Evolutionary conservation across 1,140 invertebrate species (phyloP), one percentile per base, ranked within the genome.

Genomic region (Temnothorax longispinosus): DNA sequence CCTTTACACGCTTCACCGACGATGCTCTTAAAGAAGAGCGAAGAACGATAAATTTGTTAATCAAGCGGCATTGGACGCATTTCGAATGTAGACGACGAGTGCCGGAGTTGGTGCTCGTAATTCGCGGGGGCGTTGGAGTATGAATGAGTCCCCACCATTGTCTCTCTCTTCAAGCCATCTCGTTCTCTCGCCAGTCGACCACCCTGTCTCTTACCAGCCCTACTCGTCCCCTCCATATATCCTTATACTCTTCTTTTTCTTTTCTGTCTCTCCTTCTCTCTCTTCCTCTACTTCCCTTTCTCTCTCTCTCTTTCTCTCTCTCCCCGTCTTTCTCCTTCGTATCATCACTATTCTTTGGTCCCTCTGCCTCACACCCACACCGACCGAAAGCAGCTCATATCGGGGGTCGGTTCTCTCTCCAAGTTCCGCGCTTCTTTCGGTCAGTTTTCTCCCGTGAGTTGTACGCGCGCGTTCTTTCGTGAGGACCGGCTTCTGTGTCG

Each of bases 111-210:
- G 82, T 87, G 62, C 44, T 81, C 64, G 86, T 69, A 90, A 90
- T 92, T 90, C 90, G 94, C 90, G 92, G 92, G 89, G 93, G 94
- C 93, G 93, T 93, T 86, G 80, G 89, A 91, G 84, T 90, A 94
- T 95, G 94, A 95, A 95, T 94, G 94, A 94, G 92, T 92, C 93
- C 89, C 92, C 91, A 91, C 93, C 91, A 35, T 52, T 82, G 56
- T 87, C 80, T 85, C 71, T 76, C 64, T 74, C 27, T 65, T 38
- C 38, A 41, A 82, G 13, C 35, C 11, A 27, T 82, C 85, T 89
- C 74, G 50, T 71, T 86, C 80, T 87, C 88, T 69, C 64, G 47
- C 60, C 65, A 85, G 65, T 62, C 60, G 82, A 56, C 52, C 69
- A 84, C 54, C 80, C 69, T 27, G 56, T 84, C 77, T 81, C 21